Conservation (phyloP, 2,113 vertebrate genomes). For the Elephantulus edwardii region DNA sequence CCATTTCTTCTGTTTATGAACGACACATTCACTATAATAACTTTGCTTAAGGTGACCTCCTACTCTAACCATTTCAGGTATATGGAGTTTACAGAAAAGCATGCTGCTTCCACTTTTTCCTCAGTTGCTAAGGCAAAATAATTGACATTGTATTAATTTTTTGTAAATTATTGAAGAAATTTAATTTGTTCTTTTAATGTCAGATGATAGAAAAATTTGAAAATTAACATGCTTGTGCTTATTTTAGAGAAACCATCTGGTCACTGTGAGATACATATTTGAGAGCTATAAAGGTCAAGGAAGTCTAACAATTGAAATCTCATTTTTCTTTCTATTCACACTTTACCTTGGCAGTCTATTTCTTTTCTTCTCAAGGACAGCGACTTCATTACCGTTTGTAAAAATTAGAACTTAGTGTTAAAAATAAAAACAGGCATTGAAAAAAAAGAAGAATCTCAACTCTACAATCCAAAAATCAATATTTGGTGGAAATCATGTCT, state of each 20-base stretch:
- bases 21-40: too few relatives aligned
- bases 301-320: background rate
- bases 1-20: too few relatives aligned
- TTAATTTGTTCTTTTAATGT: background rate
- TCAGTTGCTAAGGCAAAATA: background rate
- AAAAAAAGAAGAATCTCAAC: background rate
- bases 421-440: background rate
- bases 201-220: background rate
- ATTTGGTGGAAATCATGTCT: background rate
- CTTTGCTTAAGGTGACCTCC: background rate
- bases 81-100: background rate
- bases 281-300: background rate
- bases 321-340: slow-evolving; percentile 5
- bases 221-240: background rate
- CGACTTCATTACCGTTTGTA: background rate
- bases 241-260: background rate
- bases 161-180: slow-evolving; percentile 1
- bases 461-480: background rate
- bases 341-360: background rate
- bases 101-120: background rate
- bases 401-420: background rate
- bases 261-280: background rate
- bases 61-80: background rate
- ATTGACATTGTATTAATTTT: background rate
- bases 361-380: background rate